Conservation (phyloP, 2,113 vertebrate species). For the Sphyrna mokarran region DNA sequence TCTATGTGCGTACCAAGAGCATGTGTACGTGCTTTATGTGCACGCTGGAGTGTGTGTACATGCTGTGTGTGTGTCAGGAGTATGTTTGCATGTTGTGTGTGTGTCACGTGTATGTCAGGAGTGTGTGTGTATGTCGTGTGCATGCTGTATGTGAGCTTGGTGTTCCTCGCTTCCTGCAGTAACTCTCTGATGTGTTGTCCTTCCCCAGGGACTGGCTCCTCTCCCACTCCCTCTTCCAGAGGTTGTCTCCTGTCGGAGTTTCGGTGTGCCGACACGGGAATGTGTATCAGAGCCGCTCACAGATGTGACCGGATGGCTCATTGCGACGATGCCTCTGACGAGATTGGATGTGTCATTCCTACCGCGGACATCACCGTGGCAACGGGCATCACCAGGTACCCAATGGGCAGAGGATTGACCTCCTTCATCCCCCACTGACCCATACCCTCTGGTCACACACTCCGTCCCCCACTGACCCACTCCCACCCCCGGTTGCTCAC, state of each 20-base stretch:
- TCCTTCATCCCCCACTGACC: background rate
- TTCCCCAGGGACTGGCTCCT: background rate
- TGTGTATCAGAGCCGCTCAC: background rate
- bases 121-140: no score
- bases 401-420: no score
- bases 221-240: background rate
- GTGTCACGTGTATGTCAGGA: no score
- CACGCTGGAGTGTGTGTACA: no score
- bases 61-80: background rate
- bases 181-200: background rate
- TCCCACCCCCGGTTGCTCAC: background rate
- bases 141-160: no score
- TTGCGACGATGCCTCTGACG: background rate
- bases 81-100: no score
- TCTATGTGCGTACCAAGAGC: no score
- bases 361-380: no score
- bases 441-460: no score
- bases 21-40: no score
- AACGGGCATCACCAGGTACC: background rate
- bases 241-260: background rate
- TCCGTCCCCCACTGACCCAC: background rate
- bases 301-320: background rate
- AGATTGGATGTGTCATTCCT: background rate
- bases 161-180: no score
- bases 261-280: background rate